Evolutionary conservation across 2,888 invertebrate species (phyloP).

Genomic region (Xanthorhoe spadicearia): DNA sequence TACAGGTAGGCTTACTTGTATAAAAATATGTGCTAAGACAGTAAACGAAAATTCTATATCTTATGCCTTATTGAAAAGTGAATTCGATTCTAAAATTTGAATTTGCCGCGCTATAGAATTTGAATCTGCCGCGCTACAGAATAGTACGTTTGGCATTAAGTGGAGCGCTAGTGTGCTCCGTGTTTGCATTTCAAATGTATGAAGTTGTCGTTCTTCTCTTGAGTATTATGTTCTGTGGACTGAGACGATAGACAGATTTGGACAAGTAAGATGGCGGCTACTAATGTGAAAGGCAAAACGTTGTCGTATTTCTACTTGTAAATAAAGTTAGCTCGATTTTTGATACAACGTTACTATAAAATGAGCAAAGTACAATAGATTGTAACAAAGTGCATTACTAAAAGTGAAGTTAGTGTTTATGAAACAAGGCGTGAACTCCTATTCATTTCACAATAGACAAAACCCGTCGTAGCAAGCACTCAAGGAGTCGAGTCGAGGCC

Average conservation of each 20-base stretch:
- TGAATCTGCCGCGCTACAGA: too few species aligned
- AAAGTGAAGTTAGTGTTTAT: constrained; percentile 65
- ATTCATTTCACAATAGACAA: constrained; percentile 82
- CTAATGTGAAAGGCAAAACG: constrained; percentile 88
- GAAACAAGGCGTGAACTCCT: constrained; percentile 65
- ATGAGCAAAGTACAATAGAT: constrained; percentile 55
- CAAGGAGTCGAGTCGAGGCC: constrained; percentile 84
- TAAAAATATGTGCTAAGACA: too few species aligned
- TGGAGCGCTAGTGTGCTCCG: too few species aligned
- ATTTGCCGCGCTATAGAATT: too few species aligned
- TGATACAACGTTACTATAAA: constrained; percentile 59
- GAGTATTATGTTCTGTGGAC: too few species aligned
- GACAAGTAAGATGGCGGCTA: constrained; percentile 88
- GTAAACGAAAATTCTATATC: too few species aligned
- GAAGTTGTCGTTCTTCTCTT: too few species aligned
- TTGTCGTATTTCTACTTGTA: constrained; percentile 82
- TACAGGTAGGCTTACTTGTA: too few species aligned
- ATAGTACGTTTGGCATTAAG: too few species aligned
- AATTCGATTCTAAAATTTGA: too few species aligned
- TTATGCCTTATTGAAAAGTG: too few species aligned
- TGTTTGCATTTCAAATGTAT: too few species aligned
- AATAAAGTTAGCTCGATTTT: constrained; percentile 75
- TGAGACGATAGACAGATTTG: constrained; percentile 55
- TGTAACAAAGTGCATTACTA: constrained; percentile 61
- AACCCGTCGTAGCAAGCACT: constrained; percentile 83